Evolutionary conservation across 2,113 vertebrate species (phyloP), one percentile per base, ranked within the genome.

Genomic region (Brachypteracias leptosomus): DNA sequence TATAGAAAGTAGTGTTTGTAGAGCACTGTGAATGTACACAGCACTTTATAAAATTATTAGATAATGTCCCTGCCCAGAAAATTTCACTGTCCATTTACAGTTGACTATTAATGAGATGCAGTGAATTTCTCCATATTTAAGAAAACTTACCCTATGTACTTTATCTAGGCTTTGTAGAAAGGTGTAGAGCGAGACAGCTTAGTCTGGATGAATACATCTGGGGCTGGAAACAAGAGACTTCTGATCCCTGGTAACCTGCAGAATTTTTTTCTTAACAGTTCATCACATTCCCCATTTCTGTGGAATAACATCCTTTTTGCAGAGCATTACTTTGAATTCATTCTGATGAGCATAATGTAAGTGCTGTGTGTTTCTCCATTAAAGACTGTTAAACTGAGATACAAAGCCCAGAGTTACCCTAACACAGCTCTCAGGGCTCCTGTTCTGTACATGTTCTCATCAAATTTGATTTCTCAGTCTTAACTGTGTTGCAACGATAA

Each of bases 41-140:
- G 95, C 95, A 97, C 94, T 94, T 96, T 95, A 93, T 79, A 66
- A 79, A 95, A 89, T 51, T 47, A 66, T 42, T 90, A 90, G 40
- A 11, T 70, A 63, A 58, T 66, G 44, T 87, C 78, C 82, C 74
- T 88, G 65, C 87, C 67, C 81, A 89, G 57, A 90, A 94, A 91
- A 80, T 55, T n/a, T 93, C 61, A 71, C 55, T 42, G 28, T 89
- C 65, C n/a, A 4, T 77, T 83, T 93, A 88, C 61, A 63, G 67
- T 36, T 95, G 40, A 86, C 42, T 95, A 83, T 68, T 92, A 93
- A 87, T 63, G 76, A 83, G n/a, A 85, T 86, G 80, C 86, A 84
- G 72, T 92, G 75, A 91, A 75, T 96, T 90, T 91, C 65, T 83
- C 58, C 59, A 33, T 81, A 29, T 80, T 70, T 84, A 91, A 91